Conservation (phyloP, 2,888 invertebrate genomes). For the Nomada goodeniana region DNA sequence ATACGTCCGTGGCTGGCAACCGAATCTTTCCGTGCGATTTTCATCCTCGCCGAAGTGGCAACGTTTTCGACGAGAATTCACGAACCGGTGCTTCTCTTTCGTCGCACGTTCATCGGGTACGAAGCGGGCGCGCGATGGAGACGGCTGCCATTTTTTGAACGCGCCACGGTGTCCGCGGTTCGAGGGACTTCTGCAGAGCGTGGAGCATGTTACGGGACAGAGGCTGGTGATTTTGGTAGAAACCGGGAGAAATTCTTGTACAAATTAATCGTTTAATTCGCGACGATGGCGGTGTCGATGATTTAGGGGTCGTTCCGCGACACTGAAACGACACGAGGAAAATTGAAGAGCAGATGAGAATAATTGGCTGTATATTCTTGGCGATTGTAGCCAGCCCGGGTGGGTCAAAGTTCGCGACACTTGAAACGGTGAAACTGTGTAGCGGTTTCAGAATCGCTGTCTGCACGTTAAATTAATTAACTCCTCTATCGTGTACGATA, state of each 20-base stretch:
- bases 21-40: slow-evolving; percentile 9
- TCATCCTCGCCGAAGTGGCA: slow-evolving; percentile 17
- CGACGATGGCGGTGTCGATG: background rate
- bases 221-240: too few species aligned
- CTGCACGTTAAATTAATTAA: slow-evolving; percentile 50
- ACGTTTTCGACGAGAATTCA: background rate
- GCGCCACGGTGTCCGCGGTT: background rate
- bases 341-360: background rate
- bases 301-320: background rate
- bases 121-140: background rate
- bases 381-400: too few species aligned
- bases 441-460: slow-evolving; percentile 16
- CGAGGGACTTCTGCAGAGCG: background rate
- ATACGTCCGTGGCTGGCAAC: slow-evolving; percentile 35
- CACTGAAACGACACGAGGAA: background rate
- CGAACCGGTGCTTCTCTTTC: slow-evolving; percentile 31
- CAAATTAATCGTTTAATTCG: background rate
- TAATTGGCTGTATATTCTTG: background rate
- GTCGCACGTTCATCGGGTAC: slow-evolving; percentile 22
- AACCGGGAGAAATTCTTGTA: too few species aligned
- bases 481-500: slow-evolving; percentile 38
- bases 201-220: too few species aligned
- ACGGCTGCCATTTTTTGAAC: background rate
- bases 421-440: slow-evolving; percentile 6
- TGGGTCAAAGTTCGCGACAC: background rate